phyloP scores from a whole-genome alignment of 2,797 vertebrate genomes.

The Gymnoscopelus braueri region DNA sequence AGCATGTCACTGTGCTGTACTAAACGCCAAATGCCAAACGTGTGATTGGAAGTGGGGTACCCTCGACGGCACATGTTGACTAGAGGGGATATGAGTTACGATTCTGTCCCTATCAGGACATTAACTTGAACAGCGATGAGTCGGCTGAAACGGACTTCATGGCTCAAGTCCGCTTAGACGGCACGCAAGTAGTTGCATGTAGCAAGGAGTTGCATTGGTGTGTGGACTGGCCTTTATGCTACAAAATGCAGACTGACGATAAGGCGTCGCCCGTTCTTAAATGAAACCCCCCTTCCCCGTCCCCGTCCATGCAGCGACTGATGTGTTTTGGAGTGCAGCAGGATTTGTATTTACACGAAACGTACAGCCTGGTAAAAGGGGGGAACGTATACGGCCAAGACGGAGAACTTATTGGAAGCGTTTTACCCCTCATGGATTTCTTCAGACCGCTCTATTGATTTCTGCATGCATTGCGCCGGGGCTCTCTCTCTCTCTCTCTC shows the following conservation, averaged over 20 bases:
- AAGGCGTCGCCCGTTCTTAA: constrained; percentile 1
- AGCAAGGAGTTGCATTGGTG: too few relatives aligned
- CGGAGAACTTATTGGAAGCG: constrained; percentile 30
- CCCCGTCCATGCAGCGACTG: constrained; percentile 1
- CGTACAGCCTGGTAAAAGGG: constrained; percentile 36
- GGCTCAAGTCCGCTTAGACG: too few relatives aligned
- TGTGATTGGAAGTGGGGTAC: too few relatives aligned
- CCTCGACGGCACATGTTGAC: too few relatives aligned
- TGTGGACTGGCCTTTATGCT: neutral
- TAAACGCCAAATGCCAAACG: too few relatives aligned
- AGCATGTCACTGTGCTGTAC: too few relatives aligned
- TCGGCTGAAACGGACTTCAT: too few relatives aligned
- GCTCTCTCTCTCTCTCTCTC: too few relatives aligned
- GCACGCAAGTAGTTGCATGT: too few relatives aligned
- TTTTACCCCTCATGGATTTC: constrained; percentile 65
- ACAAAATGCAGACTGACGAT: constrained; percentile 5
- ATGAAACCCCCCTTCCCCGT: neutral
- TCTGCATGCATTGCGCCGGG: constrained; percentile 47
- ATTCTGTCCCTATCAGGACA: too few relatives aligned
- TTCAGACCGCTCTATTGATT: constrained; percentile 61
- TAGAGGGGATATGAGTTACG: too few relatives aligned
- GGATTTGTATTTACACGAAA: constrained; percentile 40
- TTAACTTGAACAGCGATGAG: too few relatives aligned
- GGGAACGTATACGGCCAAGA: neutral
- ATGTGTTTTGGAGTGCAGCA: constrained; percentile 16